Evolutionary conservation across 2,888 invertebrate species (phyloP).

Genomic region (Drosophila neotestacea): DNA sequence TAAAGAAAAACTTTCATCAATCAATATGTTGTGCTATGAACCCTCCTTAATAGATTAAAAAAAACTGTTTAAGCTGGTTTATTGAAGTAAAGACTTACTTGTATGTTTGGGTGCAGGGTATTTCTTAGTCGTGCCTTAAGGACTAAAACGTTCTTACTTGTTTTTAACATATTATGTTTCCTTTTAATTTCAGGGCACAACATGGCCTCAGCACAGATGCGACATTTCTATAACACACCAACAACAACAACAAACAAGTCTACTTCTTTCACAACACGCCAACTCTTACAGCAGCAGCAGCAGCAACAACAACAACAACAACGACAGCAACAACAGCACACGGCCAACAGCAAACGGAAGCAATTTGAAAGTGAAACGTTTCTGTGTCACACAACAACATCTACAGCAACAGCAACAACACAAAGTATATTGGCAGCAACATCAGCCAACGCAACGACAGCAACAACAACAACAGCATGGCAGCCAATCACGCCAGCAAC

Average conservation of each 20-base stretch:
- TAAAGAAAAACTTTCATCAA: too few relatives aligned
- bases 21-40: too few relatives aligned
- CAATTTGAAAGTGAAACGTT: constrained; percentile 74
- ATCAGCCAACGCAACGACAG: constrained; percentile 42
- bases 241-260: constrained; percentile 72
- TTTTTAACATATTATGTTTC: constrained; percentile 45
- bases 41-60: too few relatives aligned
- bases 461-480: constrained; percentile 30
- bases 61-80: too few relatives aligned
- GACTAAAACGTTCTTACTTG: too few relatives aligned
- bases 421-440: constrained; percentile 32
- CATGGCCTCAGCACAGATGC: constrained; percentile 86
- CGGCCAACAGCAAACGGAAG: constrained; percentile 66
- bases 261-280: constrained; percentile 70
- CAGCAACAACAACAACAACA: constrained; percentile 77
- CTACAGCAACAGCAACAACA: constrained; percentile 42
- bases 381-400: constrained; percentile 59
- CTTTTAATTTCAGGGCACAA: constrained; percentile 83
- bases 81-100: too few relatives aligned
- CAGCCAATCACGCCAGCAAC: constrained; percentile 27
- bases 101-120: too few relatives aligned
- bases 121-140: too few relatives aligned
- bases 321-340: constrained; percentile 66
- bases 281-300: constrained; percentile 71
- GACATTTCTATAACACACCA: constrained; percentile 84